Percentiles rank a stretch among this genome's conserved stretches.
These are phyloP conservation scores for Beaufortia kweichowensis DNA, from an alignment of 2,113 vertebrate genomes.

Conservation along the genomic window DNA sequence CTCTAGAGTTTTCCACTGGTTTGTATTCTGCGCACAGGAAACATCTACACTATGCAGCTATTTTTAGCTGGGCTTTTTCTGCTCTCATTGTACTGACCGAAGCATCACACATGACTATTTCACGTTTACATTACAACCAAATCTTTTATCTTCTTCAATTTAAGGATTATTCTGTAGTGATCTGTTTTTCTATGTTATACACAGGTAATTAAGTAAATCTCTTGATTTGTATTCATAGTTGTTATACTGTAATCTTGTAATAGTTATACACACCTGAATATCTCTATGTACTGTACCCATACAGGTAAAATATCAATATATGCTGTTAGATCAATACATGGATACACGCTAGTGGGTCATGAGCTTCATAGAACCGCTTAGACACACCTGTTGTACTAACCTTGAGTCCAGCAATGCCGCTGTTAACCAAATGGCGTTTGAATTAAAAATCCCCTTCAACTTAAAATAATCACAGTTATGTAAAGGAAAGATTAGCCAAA, in stretches of 20 bases:
- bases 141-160: neutral
- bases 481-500: conserved; percentile 16
- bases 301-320: conserved; percentile 7
- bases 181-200: neutral
- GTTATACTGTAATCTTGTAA: neutral
- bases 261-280: neutral
- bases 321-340: conserved; percentile 22
- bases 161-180: neutral
- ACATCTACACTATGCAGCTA: conserved; percentile 60
- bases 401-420: conserved; percentile 70
- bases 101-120: conserved; percentile 3
- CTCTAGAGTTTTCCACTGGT: conserved; percentile 42
- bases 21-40: conserved; percentile 40
- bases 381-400: conserved; percentile 77
- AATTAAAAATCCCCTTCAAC: conserved; percentile 37
- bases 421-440: conserved; percentile 11
- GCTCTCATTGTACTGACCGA: conserved; percentile 34
- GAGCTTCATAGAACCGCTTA: conserved; percentile 38
- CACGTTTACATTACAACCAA: neutral
- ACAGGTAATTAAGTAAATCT: neutral
- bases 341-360: conserved; percentile 57
- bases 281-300: neutral
- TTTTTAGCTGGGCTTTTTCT: conserved; percentile 59
- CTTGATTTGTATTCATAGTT: neutral
- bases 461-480: neutral